Evolutionary conservation across 2,113 vertebrate genomes (phyloP).

Genomic region (Rhodinocichla rosea): DNA sequence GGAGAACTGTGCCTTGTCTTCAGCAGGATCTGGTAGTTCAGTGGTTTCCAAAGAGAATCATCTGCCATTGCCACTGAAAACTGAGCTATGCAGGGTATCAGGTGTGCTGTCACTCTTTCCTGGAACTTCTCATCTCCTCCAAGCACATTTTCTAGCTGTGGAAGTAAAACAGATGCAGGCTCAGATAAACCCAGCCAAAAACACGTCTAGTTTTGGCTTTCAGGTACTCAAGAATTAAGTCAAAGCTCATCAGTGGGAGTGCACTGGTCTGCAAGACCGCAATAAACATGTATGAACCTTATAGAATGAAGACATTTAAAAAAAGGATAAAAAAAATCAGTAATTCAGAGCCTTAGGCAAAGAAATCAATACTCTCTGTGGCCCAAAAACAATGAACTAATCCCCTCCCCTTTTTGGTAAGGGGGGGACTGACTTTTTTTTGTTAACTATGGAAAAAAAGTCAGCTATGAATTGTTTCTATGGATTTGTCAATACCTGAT

Average conservation of each 20-base stretch:
- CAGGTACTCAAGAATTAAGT: neutral
- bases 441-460: neutral
- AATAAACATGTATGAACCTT: neutral
- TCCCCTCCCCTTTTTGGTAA: neutral
- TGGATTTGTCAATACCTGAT: conserved; percentile 82
- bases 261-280: neutral
- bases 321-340: neutral
- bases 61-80: conserved; percentile 89
- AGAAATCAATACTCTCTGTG: neutral
- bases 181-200: neutral
- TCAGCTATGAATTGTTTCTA: neutral
- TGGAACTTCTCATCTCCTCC: conserved; percentile 85
- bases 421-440: neutral
- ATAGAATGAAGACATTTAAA: rapidly evolving
- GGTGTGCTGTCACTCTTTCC: conserved; percentile 76
- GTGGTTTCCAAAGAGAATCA: conserved; percentile 90
- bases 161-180: neutral
- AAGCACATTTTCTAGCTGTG: conserved; percentile 87
- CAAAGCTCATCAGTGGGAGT: neutral
- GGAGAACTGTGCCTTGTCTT: conserved; percentile 85
- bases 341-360: neutral
- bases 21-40: conserved; percentile 93
- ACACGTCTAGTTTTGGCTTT: neutral
- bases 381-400: neutral
- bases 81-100: conserved; percentile 90